Percentiles rank a stretch among this genome's conserved stretches.
These are phyloP conservation scores for Elymnias hypermnestra DNA, from an alignment of 1,140 invertebrate genomes.

Conservation along the genomic window DNA sequence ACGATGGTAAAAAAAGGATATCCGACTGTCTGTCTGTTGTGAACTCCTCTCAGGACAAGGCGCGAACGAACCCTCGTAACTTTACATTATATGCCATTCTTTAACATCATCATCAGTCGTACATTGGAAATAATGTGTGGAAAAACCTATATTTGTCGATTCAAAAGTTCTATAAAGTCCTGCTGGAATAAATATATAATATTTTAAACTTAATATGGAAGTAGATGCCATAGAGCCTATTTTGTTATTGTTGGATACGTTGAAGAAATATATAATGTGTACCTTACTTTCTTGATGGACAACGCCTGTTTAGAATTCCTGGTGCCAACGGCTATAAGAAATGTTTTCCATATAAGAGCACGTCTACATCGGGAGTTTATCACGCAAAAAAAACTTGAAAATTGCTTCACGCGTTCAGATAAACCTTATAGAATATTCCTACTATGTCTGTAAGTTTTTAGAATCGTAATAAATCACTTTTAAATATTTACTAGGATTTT, in stretches of 20 bases:
- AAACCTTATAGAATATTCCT: neutral
- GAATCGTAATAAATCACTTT: too few species aligned
- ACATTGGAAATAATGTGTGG: too few species aligned
- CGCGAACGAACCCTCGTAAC: too few species aligned
- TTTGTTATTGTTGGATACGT: constrained; percentile 1
- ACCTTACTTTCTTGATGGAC: constrained; percentile 23
- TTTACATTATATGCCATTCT: too few species aligned
- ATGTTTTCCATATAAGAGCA: constrained; percentile 23
- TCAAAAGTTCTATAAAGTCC: too few species aligned
- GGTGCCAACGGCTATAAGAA: constrained; percentile 24
- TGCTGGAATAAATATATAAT: too few species aligned
- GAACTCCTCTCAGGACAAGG: too few species aligned
- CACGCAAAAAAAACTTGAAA: constrained; percentile 17
- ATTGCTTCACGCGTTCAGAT: constrained; percentile 9
- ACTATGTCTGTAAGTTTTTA: neutral
- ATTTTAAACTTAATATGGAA: too few species aligned
- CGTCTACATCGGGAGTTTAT: constrained; percentile 16
- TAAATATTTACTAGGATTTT: neutral
- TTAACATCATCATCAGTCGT: too few species aligned
- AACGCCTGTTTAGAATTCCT: constrained; percentile 27
- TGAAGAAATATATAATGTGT: constrained; percentile 4
- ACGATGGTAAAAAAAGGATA: too few species aligned
- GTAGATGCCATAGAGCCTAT: neutral
- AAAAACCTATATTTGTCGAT: too few species aligned
- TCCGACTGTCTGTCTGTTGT: too few species aligned